Evolutionary conservation across 2,888 invertebrate species (phyloP).

Genomic region (Philonicus albiceps): DNA sequence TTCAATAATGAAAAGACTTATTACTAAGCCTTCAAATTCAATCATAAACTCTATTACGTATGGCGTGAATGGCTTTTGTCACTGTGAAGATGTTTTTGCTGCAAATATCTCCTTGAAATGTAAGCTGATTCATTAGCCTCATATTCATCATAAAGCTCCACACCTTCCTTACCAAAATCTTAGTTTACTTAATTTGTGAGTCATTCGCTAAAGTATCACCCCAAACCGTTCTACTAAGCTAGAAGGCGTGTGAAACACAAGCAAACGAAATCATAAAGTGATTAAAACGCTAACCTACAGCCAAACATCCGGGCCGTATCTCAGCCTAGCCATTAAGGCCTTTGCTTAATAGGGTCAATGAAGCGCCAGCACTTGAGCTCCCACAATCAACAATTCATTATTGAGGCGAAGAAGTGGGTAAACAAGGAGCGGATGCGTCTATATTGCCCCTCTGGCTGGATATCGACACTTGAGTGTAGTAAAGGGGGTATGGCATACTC

Average conservation of each 20-base stretch:
- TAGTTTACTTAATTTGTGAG: not conserved
- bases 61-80: not conserved
- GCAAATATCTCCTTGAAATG: not conserved
- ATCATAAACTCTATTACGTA: not conserved
- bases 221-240: not conserved
- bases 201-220: not conserved
- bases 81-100: not conserved
- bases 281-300: conserved; percentile 11
- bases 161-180: not conserved
- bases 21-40: not conserved
- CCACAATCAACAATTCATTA: conserved; percentile 21
- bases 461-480: not conserved
- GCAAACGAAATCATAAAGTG: conserved; percentile 5
- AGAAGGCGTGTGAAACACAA: not conserved
- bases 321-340: not conserved
- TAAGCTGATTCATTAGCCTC: not conserved
- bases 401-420: not conserved
- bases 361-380: conserved; percentile 6
- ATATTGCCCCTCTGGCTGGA: not conserved
- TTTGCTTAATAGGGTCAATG: not conserved
- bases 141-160: not conserved
- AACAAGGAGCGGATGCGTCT: conserved; percentile 20
- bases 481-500: not conserved
- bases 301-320: not conserved
- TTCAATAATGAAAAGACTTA: not conserved